Evolutionary conservation across 2,113 vertebrate species (phyloP).

Genomic region (Entomyzon cyanotis): DNA sequence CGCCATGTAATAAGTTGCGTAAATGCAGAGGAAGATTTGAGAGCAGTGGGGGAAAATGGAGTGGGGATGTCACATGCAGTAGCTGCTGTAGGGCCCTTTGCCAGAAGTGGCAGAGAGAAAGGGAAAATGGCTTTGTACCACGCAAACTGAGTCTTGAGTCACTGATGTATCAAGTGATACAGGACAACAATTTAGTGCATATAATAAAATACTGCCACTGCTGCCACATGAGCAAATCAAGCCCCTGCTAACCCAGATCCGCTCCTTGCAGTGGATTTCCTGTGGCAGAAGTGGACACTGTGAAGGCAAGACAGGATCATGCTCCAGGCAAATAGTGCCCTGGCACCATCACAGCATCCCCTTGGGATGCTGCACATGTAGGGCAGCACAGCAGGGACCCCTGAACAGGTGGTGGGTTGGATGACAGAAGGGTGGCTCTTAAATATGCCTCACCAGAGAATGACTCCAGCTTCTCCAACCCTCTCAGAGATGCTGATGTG

Average conservation of each 20-base stretch:
- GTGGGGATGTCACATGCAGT: neutral
- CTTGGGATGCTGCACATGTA: fast-evolving
- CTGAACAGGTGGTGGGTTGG: fast-evolving
- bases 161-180: neutral
- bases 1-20: neutral
- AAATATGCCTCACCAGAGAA: neutral
- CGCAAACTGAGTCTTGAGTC: neutral
- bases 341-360: neutral
- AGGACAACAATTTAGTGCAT: neutral
- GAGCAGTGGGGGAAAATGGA: fast-evolving
- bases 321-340: neutral
- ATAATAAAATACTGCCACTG: neutral
- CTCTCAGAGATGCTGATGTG: neutral
- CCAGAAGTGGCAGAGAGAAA: neutral
- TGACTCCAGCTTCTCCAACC: neutral
- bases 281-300: neutral
- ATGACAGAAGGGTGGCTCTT: neutral
- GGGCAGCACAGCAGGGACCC: neutral
- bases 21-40: neutral
- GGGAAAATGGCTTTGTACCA: neutral
- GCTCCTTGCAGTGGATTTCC: neutral
- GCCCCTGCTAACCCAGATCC: neutral
- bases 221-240: neutral
- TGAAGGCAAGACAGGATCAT: fast-evolving
- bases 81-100: neutral